A percentile compares a stretch with the other conserved stretches of the same genome.
Evolutionary conservation across 2,888 invertebrate genomes (phyloP).

Genomic region (Syrista parreyssii): DNA sequence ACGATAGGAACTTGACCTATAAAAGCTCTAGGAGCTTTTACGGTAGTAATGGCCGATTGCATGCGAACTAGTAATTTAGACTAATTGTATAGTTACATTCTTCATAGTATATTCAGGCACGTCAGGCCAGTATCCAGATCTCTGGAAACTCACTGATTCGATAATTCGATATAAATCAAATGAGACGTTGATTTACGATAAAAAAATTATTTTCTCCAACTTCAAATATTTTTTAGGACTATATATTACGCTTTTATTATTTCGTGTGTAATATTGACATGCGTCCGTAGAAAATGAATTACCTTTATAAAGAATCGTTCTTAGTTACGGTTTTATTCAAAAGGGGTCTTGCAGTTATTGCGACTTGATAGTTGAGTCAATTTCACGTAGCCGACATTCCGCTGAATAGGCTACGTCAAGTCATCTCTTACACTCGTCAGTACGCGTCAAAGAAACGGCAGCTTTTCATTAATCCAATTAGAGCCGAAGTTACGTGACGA

Average conservation of each 20-base stretch:
- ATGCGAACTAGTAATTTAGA: constrained; percentile 44
- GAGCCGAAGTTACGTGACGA: neutral
- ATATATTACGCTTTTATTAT: neutral
- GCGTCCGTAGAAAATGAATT: neutral
- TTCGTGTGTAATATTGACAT: neutral
- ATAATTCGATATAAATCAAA: neutral
- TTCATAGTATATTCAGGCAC: neutral
- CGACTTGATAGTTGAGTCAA: neutral
- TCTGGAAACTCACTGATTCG: neutral
- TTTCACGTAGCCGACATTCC: neutral
- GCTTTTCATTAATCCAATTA: neutral
- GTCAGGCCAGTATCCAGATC: neutral
- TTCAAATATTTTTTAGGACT: neutral
- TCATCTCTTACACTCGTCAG: neutral
- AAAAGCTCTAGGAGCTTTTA: constrained; percentile 47
- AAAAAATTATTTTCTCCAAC: neutral
- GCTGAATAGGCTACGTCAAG: neutral
- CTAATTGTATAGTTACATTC: constrained; percentile 9
- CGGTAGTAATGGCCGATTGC: constrained; percentile 36
- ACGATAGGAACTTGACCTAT: constrained; percentile 52
- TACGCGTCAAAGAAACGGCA: neutral
- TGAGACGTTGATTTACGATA: neutral
- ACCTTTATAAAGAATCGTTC: neutral
- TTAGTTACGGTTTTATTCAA: neutral
- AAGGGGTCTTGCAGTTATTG: neutral